phyloP scores from a whole-genome alignment of 2,888 invertebrate genomes.

The Eupithecia centaureata region DNA sequence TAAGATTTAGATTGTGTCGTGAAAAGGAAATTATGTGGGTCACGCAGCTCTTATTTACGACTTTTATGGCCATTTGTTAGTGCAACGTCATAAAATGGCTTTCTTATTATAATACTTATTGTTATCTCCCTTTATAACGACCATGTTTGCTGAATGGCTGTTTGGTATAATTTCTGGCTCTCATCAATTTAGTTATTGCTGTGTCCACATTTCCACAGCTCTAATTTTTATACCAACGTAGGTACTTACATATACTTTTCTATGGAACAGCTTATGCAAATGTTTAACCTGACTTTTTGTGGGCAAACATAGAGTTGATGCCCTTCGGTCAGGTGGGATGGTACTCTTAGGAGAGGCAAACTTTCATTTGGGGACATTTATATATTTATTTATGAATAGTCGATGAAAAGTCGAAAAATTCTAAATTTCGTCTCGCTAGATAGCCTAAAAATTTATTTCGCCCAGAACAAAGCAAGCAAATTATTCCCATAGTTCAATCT shows the following conservation, averaged over 20 bases:
- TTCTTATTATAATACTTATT: constrained; percentile 1
- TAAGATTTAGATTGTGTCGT: constrained; percentile 61
- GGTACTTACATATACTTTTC: background rate
- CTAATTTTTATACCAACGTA: background rate
- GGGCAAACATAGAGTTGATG: too few relatives aligned
- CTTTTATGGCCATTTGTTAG: constrained; percentile 17
- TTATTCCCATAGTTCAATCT: too few relatives aligned
- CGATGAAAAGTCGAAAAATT: too few relatives aligned
- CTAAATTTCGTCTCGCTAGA: too few relatives aligned
- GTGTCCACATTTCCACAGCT: background rate
- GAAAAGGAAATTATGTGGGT: constrained; percentile 33
- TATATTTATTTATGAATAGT: too few relatives aligned
- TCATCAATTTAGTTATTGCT: background rate
- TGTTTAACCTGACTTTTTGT: too few relatives aligned
- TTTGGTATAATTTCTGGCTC: background rate
- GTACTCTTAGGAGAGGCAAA: too few relatives aligned
- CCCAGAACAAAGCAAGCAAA: too few relatives aligned
- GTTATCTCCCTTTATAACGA: constrained; percentile 1
- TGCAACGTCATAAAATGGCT: constrained; percentile 20
- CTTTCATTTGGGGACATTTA: too few relatives aligned
- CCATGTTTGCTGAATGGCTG: background rate
- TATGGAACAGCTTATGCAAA: background rate
- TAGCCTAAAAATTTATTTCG: too few relatives aligned
- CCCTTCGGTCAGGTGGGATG: too few relatives aligned
- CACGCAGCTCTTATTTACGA: constrained; percentile 36